These are phyloP conservation scores for Asobara japonica DNA, from an alignment of 1,140 invertebrate genomes.

Conservation along the genomic window DNA sequence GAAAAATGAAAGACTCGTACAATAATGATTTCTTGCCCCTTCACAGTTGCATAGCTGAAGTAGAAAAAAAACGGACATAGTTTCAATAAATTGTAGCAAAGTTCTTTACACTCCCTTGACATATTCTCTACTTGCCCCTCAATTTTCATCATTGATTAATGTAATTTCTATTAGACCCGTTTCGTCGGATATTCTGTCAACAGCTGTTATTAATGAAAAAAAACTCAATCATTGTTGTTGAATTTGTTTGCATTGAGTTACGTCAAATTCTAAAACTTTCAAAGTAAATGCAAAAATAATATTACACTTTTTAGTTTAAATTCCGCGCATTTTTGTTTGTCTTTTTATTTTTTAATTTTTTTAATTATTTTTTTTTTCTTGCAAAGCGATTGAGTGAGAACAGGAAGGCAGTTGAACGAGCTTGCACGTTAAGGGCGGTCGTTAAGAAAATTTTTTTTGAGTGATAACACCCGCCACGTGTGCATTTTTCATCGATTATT, in stretches of 20 bases:
- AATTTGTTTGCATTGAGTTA: background rate
- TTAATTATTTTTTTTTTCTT: constrained; percentile 14
- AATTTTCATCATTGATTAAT: constrained; percentile 9
- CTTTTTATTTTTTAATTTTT: background rate
- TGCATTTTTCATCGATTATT: background rate
- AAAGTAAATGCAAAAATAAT: constrained; percentile 43
- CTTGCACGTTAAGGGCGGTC: constrained; percentile 37
- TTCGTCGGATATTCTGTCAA: background rate
- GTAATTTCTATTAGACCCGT: constrained; percentile 30
- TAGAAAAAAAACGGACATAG: background rate
- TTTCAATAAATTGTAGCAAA: background rate
- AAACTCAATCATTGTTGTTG: constrained; percentile 12
- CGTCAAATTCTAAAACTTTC: constrained; percentile 13
- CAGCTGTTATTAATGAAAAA: background rate
- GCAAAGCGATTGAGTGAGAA: constrained; percentile 40
- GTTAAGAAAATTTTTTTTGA: background rate
- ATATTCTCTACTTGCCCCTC: background rate
- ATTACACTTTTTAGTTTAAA: constrained; percentile 25
- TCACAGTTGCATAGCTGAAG: background rate
- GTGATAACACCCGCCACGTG: background rate
- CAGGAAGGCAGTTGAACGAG: constrained; percentile 43
- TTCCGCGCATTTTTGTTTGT: constrained; percentile 30
- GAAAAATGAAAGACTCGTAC: background rate
- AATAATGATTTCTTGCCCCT: background rate
- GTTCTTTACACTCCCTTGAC: background rate